Evolutionary conservation across 92 coral and sea anemone genomes (phyloP), one percentile per base, ranked within the genome.

Genomic region (Heliopora coerulea): DNA sequence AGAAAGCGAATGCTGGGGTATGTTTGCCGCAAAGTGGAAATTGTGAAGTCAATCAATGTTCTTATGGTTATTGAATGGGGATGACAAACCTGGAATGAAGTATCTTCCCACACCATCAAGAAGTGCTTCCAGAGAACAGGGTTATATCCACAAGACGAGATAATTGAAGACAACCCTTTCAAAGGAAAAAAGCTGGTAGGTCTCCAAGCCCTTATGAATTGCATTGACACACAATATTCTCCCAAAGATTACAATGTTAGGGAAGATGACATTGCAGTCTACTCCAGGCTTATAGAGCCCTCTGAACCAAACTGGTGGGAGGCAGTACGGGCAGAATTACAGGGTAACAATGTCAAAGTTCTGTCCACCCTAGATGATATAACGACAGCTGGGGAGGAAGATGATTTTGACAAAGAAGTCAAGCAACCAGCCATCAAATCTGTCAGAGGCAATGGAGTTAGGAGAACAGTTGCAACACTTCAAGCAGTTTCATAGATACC

Each of bases 41-140:
- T 84, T 60, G 81, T 72, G 42, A 62, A 69, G 79, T 72, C 83
- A 62, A 68, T 84, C 46, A 75, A 84, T 54, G 49, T 84, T 44
- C 66, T 78, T n/a, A 73, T 80, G 60, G 78, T 82, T 44, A 66
- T 84, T 49, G 82, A 80, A 80, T 75, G 85, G 79, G 85, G 82
- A 24, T 78, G 59, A 64, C 82, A 84, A 61, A 81, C 88, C 62
- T 84, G 88, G 84, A 48, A 66, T 20, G 60, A 75, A 29, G 67
- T 54, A 34, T 11, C 23, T 34, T 18, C 30, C 37, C 29, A 73
- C 65, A 67, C 56, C 73, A 65, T 65, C 73, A 50, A 65, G 50
- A 65, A 65, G 56, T 65, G 56, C 50, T 41, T 65, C 73, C 27
- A 65, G 73, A 39, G 42, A 37, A 37, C 74, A 23, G 78, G 77